Base-by-base conservation (phyloP, 2,888 invertebrate genomes). In the Drosophila histrio region DNA sequence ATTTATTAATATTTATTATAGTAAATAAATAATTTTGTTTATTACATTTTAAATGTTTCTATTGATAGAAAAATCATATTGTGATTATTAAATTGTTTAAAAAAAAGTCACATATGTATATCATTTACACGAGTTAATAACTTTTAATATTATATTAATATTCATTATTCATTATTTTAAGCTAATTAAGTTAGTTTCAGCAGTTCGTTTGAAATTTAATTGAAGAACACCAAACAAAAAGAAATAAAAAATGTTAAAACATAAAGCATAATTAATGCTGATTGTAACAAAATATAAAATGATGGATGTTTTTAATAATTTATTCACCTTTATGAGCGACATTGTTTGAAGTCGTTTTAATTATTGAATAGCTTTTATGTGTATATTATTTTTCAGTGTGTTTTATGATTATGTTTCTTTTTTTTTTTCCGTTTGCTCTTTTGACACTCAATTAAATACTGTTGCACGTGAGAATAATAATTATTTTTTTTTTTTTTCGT, bases 271-370 rank as follows among this genome's bases (percentile, higher is more conserved):
- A 38, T 32, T 17, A 30, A 15, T 26, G 21, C 17, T 26, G 17
- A 36, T 50, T 15, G 30, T 41, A 28, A 30, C 39, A 15, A 41
- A 32, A n/a, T 24, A 41, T 8, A 24, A n/a, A 17, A 17, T 41
- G 22, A 22, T 41, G 9, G 3, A 3, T 19, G 9, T 15, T 21
- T 22, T 43, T 4, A 9, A 34, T 58, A 13, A 39, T 34, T 53
- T 59, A 72, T 69, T 76, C 72, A 77, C 77, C 77, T 72, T 67
- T 58, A 58, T 43, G 41, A 43, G 32, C 59, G 24, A 70, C 77
- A 77, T 77, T 63, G 22, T 66, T 32, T 15, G 9, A 38, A 13
- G 17, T 38, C 41, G 54, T 57, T 46, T 52, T 60, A 17, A 53
- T 52, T 46, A 17, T 30, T 68, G 15, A 41, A 53, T 43, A n/a